Percentiles rank a stretch among this genome's conserved stretches.
phyloP scores from a whole-genome alignment of 1,140 invertebrate genomes.

The Drosophila rufa region DNA sequence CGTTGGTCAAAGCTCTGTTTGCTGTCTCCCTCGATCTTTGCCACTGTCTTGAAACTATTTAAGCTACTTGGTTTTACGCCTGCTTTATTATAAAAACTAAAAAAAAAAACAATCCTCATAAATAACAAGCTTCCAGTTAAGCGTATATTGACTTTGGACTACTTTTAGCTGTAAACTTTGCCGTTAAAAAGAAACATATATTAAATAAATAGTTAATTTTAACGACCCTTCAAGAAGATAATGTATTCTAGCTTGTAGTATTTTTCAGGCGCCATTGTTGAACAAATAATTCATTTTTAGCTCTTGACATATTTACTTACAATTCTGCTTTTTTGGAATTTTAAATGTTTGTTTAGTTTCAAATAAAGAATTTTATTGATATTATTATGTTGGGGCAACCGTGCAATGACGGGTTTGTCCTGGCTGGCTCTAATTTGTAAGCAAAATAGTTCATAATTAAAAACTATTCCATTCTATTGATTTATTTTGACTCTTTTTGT shows the following conservation, averaged over 20 bases:
- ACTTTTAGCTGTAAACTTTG: neutral
- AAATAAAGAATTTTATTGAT: neutral
- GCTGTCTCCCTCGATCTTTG: neutral
- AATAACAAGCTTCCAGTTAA: neutral
- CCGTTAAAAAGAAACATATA: neutral
- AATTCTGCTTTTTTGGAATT: too few relatives aligned
- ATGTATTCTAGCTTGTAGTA: neutral
- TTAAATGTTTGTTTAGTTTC: neutral
- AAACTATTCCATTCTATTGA: too few relatives aligned
- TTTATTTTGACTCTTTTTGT: too few relatives aligned
- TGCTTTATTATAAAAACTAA: neutral
- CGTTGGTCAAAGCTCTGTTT: neutral
- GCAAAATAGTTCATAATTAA: too few relatives aligned
- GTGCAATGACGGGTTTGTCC: too few relatives aligned
- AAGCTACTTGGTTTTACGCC: constrained; percentile 1
- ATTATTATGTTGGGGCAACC: too few relatives aligned
- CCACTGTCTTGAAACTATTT: neutral
- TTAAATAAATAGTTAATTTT: neutral
- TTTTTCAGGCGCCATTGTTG: neutral
- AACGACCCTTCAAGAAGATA: neutral
- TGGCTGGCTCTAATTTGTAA: too few relatives aligned
- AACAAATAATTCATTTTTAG: too few relatives aligned
- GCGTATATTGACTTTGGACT: neutral
- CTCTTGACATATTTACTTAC: too few relatives aligned
- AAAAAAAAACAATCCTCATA: neutral